Conservation (phyloP, 2,888 invertebrate species). For the Leptinotarsa rubiginosa region DNA sequence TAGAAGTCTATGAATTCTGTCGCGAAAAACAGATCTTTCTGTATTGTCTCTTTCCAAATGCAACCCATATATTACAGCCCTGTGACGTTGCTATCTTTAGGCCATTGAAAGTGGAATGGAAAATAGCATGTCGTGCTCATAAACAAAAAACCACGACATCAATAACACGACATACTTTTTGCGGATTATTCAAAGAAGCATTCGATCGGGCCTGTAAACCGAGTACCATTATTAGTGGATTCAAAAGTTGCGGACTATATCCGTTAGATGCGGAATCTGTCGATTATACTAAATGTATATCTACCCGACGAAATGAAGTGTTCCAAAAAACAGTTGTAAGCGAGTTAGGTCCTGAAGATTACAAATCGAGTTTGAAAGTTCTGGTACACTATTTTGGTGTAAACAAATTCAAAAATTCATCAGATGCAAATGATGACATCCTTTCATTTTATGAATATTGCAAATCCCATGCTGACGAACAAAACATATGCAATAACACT, state of each 20-base stretch:
- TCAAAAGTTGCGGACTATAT: neutral
- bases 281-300: constrained; percentile 13
- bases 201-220: neutral
- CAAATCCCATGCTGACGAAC: no score
- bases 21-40: neutral
- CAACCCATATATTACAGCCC: constrained; percentile 10
- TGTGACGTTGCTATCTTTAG: neutral
- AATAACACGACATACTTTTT: neutral
- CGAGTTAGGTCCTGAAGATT: no score
- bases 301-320: neutral
- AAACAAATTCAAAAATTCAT: no score
- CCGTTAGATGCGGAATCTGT: neutral
- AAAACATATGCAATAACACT: no score
- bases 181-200: neutral
- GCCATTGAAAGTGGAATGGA: constrained; percentile 6
- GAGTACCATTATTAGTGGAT: neutral
- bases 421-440: no score
- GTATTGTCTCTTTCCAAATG: constrained; percentile 10
- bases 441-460: no score
- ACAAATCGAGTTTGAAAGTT: no score
- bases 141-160: neutral
- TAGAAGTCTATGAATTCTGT: constrained; percentile 22
- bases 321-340: no score
- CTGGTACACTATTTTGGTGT: no score
- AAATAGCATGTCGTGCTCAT: neutral